A percentile compares a stretch with the other conserved stretches of the same genome.
Conservation (phyloP, 2,797 vertebrate species). For the Garrulus glandarius region DNA sequence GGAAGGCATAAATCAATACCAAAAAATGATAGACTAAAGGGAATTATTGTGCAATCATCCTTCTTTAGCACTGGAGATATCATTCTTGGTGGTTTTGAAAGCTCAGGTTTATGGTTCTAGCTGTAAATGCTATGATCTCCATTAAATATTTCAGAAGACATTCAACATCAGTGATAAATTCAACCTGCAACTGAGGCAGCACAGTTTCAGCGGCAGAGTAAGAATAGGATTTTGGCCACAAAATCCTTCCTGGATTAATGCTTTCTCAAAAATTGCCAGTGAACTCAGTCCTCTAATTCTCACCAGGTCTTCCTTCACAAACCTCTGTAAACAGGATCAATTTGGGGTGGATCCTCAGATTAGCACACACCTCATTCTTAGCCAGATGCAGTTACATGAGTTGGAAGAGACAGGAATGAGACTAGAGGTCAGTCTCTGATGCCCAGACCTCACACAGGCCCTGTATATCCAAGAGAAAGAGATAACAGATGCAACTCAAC, state of each 20-base stretch:
- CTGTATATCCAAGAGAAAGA: background rate
- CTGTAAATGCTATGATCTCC: background rate
- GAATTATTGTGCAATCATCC: background rate
- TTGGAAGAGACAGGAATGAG: background rate
- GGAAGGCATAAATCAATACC: background rate
- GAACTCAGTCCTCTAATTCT: background rate
- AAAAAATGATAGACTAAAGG: background rate
- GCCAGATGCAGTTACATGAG: background rate
- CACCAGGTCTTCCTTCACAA: background rate
- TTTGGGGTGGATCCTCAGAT: background rate
- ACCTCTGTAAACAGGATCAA: background rate
- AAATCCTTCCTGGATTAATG: background rate
- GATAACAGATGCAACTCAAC: background rate
- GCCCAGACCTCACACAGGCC: background rate
- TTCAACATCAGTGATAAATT: background rate
- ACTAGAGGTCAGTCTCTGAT: background rate
- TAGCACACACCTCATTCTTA: background rate
- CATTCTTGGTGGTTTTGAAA: constrained; percentile 1
- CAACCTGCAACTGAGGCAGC: background rate
- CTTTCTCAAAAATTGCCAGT: background rate
- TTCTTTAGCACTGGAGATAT: background rate
- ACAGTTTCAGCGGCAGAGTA: background rate
- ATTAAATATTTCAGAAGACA: background rate
- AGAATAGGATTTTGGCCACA: background rate
- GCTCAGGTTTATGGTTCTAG: background rate